Conservation (phyloP, 1,140 invertebrate genomes). For the Drosophila jambulina region DNA sequence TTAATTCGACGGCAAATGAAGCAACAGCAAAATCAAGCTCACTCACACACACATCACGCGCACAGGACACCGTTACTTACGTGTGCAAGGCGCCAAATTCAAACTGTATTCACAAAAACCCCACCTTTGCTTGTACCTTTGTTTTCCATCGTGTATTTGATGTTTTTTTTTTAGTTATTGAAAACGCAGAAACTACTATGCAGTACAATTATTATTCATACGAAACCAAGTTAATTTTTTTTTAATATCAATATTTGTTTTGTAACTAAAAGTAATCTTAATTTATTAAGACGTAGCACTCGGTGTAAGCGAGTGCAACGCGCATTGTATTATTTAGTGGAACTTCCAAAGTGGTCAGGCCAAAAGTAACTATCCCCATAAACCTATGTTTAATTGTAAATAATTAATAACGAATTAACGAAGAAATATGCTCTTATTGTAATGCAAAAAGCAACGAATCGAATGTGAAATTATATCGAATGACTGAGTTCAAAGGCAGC, state of each 20-base stretch:
- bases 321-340: slow-evolving; percentile 70
- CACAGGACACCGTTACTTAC: not conserved
- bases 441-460: slow-evolving; percentile 60
- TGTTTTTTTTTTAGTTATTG: slow-evolving; percentile 36
- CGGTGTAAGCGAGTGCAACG: slow-evolving; percentile 53
- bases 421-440: slow-evolving; percentile 23
- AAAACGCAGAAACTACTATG: slow-evolving; percentile 72
- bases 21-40: slow-evolving; percentile 9
- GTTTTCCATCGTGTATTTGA: slow-evolving; percentile 25
- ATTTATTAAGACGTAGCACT: slow-evolving; percentile 25
- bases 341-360: slow-evolving; percentile 81
- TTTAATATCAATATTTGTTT: slow-evolving; percentile 24
- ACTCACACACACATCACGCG: slow-evolving; percentile 11
- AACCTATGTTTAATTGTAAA: slow-evolving; percentile 52
- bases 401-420: slow-evolving; percentile 23
- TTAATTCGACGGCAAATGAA: slow-evolving; percentile 48
- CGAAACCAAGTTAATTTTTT: slow-evolving; percentile 34
- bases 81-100: slow-evolving; percentile 2
- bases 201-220: slow-evolving; percentile 66
- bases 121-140: slow-evolving; percentile 7
- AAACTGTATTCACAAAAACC: slow-evolving; percentile 43
- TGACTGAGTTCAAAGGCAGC: slow-evolving; percentile 76
- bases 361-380: slow-evolving; percentile 66
- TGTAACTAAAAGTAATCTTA: slow-evolving; percentile 33
- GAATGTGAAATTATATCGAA: slow-evolving; percentile 62